phyloP scores from a whole-genome alignment of 2,113 vertebrate genomes.

The Sphyrna mokarran region DNA sequence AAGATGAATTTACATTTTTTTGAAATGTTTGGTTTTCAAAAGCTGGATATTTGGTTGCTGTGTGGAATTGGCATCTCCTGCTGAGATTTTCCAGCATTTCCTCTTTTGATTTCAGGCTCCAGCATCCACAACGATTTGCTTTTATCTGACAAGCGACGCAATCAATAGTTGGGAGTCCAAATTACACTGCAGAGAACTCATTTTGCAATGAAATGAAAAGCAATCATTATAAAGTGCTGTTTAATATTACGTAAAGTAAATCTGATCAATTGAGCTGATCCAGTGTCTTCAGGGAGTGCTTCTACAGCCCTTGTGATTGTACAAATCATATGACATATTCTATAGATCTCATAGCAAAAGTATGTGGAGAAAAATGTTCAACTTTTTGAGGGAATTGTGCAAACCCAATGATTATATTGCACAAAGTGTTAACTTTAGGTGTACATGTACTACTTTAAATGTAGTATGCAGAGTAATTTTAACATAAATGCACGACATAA shows the following conservation, averaged over 20 bases:
- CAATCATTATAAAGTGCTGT: constrained; percentile 25
- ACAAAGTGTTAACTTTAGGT: background rate
- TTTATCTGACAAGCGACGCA: background rate
- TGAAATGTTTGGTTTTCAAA: background rate
- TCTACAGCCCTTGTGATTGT: background rate
- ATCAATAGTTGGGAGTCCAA: background rate
- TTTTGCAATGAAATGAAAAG: background rate
- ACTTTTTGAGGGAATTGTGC: background rate
- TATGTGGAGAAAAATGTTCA: background rate
- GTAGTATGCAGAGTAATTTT: background rate
- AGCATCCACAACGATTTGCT: background rate
- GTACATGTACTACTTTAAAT: background rate
- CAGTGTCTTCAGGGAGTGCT: background rate
- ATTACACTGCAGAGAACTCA: background rate
- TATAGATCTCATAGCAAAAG: background rate
- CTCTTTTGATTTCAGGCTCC: too few relatives aligned
- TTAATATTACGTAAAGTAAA: constrained; percentile 17
- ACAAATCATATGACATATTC: background rate
- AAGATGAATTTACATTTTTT: background rate
- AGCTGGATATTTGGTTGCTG: background rate
- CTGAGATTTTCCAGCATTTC: too few relatives aligned
- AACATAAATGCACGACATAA: background rate
- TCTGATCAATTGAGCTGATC: background rate
- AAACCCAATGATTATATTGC: background rate
- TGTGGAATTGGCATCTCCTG: background rate